Evolutionary conservation across 92 coral and sea anemone species (phyloP).

Genomic region (Plumapathes pennacea): DNA sequence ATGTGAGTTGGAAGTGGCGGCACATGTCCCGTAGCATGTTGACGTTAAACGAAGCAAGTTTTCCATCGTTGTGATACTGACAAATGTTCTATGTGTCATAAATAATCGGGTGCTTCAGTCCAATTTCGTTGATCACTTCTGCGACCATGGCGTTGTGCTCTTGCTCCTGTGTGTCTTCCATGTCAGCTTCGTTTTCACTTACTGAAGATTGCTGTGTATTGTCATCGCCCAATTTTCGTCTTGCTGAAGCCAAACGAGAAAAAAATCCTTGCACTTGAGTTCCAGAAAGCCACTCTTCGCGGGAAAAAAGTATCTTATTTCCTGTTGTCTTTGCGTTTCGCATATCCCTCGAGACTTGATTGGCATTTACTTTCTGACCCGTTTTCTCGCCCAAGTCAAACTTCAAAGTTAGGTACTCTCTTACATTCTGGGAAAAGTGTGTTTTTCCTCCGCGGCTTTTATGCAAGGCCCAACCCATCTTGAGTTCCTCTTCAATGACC

Average conservation of each 20-base stretch:
- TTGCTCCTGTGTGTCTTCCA: slow-evolving; percentile 9
- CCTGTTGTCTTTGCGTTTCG: slow-evolving; percentile 41
- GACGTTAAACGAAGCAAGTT: slow-evolving; percentile 27
- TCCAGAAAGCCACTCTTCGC: slow-evolving; percentile 42
- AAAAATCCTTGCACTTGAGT: slow-evolving; percentile 28
- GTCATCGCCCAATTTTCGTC: slow-evolving; percentile 28
- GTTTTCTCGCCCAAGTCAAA: slow-evolving; percentile 59
- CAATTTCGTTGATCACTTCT: slow-evolving; percentile 30
- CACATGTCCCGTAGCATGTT: slow-evolving; percentile 38
- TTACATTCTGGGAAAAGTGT: slow-evolving; percentile 43
- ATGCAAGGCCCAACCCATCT: slow-evolving; percentile 46
- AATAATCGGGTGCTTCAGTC: slow-evolving; percentile 44
- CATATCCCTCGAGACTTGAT: slow-evolving; percentile 55
- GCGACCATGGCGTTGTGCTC: slow-evolving; percentile 30
- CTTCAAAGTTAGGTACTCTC: slow-evolving; percentile 42
- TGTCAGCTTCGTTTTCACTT: slow-evolving; percentile 17
- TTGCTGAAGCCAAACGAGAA: slow-evolving; percentile 44
- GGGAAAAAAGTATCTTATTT: slow-evolving; percentile 18
- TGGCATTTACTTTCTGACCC: slow-evolving; percentile 50
- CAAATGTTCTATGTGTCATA: slow-evolving; percentile 33
- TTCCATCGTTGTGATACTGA: slow-evolving; percentile 18
- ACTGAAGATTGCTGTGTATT: too few species aligned
- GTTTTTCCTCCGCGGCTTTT: slow-evolving; percentile 29
- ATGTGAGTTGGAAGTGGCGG: slow-evolving; percentile 22
- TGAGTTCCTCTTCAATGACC: slow-evolving; percentile 2